Evolutionary conservation across 2,797 vertebrate species (phyloP), one percentile per base, ranked within the genome.

Genomic region (Chelon auratus): DNA sequence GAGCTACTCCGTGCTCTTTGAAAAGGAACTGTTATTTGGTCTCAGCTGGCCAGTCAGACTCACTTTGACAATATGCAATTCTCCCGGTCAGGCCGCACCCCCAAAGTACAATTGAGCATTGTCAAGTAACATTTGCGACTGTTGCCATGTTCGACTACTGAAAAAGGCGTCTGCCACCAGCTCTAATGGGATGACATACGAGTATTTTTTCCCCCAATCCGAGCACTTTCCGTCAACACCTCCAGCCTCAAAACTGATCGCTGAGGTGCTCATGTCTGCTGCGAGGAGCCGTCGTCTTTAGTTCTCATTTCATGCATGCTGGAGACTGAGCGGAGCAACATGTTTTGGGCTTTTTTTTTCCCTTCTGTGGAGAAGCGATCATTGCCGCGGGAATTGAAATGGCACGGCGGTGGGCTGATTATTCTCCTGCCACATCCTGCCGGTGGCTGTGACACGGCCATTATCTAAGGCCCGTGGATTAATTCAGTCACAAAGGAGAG

Each of bases 401-500:
- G 79, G 79, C 82, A 42, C 37, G 18, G 78, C 0, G 72, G 72
- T 48, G 61, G 78, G 78, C 61, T 73, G 86, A 89, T 88, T 87
- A 88, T 80, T 86, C 84, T 83, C 79, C 78, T 69, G 72, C 79
- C 84, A 72, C 85, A 72, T 83, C 58, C 78, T 63, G 83, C 75
- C 48, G 15, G 65, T 66, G 83, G 72, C 82, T 66, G 72, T 84
- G 87, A 86, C 88, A 87, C 13, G 65, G 84, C 82, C 82, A 88
- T 91, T 91, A 92, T 89, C 85, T 91, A 77, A 76, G 74, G 72
- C 77, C 83, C 0, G 20, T 26, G 80, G 86, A 90, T 90, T 86
- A 82, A 89, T 90, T 90, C 80, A 70, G 84, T 75, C 85, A 88
- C 87, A 90, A 89, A 88, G 82, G 78, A 88, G 82, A 90, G 90